A percentile compares a stretch with the other conserved stretches of the same genome.
phyloP scores from a whole-genome alignment of 2,113 vertebrate genomes.

The Daphoenositta chrysoptera region DNA sequence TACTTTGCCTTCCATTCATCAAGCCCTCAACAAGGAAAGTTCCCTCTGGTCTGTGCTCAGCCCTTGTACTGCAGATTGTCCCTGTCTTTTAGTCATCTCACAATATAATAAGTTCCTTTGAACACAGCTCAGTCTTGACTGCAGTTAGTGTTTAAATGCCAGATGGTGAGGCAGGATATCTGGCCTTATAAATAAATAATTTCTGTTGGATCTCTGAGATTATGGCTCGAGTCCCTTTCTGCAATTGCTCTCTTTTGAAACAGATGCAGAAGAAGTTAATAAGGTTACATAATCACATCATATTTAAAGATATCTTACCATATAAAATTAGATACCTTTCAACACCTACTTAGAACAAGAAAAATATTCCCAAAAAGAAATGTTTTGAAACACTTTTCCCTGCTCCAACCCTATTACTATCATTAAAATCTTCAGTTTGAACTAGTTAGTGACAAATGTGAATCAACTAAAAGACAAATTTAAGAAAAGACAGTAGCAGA shows the following conservation, averaged over 20 bases:
- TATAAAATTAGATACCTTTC: neutral
- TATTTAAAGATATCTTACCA: neutral
- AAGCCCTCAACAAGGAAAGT: neutral
- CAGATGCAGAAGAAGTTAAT: neutral
- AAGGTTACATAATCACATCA: neutral
- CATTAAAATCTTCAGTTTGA: neutral
- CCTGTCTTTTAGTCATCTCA: neutral
- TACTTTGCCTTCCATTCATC: neutral
- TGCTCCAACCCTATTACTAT: fast-evolving
- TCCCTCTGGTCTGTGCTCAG: neutral
- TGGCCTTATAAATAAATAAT: neutral
- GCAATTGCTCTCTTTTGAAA: neutral
- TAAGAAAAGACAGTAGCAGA: neutral
- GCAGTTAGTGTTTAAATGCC: neutral
- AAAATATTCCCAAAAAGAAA: neutral
- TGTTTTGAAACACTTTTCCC: neutral
- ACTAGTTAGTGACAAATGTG: neutral
- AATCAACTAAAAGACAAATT: neutral
- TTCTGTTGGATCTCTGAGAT: neutral
- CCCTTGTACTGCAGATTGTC: neutral
- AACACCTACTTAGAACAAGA: neutral
- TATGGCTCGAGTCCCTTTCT: neutral
- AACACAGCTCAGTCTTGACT: neutral
- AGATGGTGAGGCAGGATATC: neutral
- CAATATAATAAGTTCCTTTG: neutral